These are phyloP conservation scores for Xestia sexstrigata DNA, from an alignment of 2,888 invertebrate genomes.

Conservation along the genomic window DNA sequence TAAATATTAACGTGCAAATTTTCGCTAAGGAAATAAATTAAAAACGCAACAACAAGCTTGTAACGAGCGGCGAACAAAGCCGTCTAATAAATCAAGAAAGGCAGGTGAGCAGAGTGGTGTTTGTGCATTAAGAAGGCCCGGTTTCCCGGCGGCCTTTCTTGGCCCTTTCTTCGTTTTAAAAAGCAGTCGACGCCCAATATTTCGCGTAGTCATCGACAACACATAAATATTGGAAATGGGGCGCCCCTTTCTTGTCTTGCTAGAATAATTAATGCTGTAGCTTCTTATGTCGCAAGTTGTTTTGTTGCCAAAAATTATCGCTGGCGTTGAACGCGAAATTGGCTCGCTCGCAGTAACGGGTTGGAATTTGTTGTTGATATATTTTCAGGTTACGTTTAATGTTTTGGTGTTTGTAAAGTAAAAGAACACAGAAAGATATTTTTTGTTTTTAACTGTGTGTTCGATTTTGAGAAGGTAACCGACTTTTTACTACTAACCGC, in stretches of 20 bases:
- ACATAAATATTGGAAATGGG: constrained; percentile 91
- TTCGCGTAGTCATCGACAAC: constrained; percentile 90
- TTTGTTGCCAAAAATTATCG: constrained; percentile 87
- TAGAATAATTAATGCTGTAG: constrained; percentile 89
- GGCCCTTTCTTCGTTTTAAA: constrained; percentile 90
- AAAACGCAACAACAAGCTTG: constrained; percentile 91
- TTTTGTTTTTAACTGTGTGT: background rate
- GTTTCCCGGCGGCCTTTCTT: constrained; percentile 88
- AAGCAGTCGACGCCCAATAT: constrained; percentile 90
- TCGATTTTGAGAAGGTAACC: background rate
- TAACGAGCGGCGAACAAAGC: constrained; percentile 89
- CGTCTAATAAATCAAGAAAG: constrained; percentile 89
- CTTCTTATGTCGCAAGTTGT: constrained; percentile 86
- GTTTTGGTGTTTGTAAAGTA: constrained; percentile 7
- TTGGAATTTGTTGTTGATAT: constrained; percentile 61
- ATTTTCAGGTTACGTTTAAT: constrained; percentile 28
- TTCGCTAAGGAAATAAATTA: constrained; percentile 89
- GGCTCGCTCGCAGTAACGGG: constrained; percentile 73
- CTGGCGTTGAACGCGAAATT: constrained; percentile 75
- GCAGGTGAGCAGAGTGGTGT: constrained; percentile 89
- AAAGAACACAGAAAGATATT: background rate
- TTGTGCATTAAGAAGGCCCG: constrained; percentile 90
- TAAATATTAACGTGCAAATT: constrained; percentile 88
- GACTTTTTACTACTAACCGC: background rate
- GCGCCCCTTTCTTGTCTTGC: constrained; percentile 90